phyloP scores from a whole-genome alignment of 2,888 invertebrate species.

The Chironomus riparius region DNA sequence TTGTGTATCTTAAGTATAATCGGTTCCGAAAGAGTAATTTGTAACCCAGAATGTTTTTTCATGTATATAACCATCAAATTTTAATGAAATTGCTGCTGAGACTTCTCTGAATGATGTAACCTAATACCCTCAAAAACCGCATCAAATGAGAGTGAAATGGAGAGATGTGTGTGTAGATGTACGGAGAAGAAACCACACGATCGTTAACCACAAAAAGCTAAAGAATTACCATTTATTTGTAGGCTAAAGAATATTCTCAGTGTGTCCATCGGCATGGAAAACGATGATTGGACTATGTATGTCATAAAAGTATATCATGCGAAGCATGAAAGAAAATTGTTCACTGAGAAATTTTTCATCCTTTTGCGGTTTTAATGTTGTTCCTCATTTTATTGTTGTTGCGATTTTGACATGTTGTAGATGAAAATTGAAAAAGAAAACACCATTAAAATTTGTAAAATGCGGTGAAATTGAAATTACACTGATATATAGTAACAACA shows the following conservation, averaged over 20 bases:
- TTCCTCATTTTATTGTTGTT: no score
- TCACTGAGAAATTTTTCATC: no score
- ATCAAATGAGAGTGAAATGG: neutral
- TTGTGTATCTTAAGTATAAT: neutral
- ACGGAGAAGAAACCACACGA: neutral
- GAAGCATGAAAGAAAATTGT: no score
- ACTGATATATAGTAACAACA: no score
- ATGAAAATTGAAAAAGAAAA: no score
- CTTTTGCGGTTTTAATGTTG: no score
- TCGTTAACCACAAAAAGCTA: conserved; percentile 4
- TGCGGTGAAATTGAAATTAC: no score
- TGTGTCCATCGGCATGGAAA: conserved; percentile 2
- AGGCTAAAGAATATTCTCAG: neutral
- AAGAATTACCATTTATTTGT: neutral
- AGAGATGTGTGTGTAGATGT: no score
- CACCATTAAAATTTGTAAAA: no score
- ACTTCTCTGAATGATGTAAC: no score
- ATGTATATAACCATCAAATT: neutral
- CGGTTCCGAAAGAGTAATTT: neutral
- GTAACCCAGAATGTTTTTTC: neutral
- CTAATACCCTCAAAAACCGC: neutral
- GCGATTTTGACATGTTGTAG: no score
- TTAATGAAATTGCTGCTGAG: neutral
- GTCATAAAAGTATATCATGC: no score
- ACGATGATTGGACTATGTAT: neutral